Conservation (phyloP, 2,888 invertebrate species). For the Saturnia japonica region DNA sequence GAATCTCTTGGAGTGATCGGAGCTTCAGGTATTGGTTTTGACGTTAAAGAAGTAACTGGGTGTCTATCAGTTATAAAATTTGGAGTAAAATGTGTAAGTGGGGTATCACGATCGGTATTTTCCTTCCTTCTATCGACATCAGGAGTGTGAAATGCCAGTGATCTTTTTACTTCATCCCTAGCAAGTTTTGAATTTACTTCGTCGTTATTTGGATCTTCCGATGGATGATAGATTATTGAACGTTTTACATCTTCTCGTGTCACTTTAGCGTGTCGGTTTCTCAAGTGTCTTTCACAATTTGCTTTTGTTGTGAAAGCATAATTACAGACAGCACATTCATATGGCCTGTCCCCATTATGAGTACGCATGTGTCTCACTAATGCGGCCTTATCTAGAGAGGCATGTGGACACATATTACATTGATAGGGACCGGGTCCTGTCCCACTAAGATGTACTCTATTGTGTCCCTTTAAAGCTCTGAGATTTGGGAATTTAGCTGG, state of each 20-base stretch:
- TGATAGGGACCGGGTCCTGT: slow-evolving; percentile 91
- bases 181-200: slow-evolving; percentile 82
- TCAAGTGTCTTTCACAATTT: slow-evolving; percentile 96
- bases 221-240: slow-evolving; percentile 93
- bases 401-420: slow-evolving; percentile 96
- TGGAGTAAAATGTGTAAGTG: slow-evolving; percentile 70
- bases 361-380: slow-evolving; percentile 95
- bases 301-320: slow-evolving; percentile 99
- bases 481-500: slow-evolving; percentile 93
- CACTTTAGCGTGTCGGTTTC: slow-evolving; percentile 94
- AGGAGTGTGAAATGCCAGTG: slow-evolving; percentile 79
- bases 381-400: slow-evolving; percentile 94
- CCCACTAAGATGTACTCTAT: slow-evolving; percentile 91
- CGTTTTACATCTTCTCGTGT: slow-evolving; percentile 94
- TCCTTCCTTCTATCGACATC: slow-evolving; percentile 74
- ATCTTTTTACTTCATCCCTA: slow-evolving; percentile 80
- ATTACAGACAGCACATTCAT: slow-evolving; percentile 96
- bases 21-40: slow-evolving; percentile 64
- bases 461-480: slow-evolving; percentile 94
- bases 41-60: slow-evolving; percentile 61
- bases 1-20: slow-evolving; percentile 63
- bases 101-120: slow-evolving; percentile 66
- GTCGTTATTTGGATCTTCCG: slow-evolving; percentile 91
- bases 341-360: slow-evolving; percentile 97
- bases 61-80: slow-evolving; percentile 74